Percentiles rank a stretch among this genome's conserved stretches.
Conservation (phyloP, 2,113 vertebrate species). For the Calypte anna region DNA sequence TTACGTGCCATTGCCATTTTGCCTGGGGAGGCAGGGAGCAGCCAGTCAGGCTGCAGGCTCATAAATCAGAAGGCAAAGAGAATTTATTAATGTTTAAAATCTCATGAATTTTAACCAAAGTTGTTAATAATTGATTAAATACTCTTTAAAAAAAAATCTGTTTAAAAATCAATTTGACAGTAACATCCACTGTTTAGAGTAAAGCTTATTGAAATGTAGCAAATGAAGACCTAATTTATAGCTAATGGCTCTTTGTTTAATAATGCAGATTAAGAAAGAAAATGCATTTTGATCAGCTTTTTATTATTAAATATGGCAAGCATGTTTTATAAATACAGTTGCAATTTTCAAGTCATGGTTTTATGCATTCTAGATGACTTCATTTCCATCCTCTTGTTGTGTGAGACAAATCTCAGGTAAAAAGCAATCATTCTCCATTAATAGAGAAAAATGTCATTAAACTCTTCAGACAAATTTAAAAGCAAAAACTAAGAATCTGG, state of each 20-base stretch:
- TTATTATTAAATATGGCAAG: neutral
- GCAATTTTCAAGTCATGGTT: neutral
- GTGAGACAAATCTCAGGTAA: neutral
- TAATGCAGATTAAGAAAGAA: neutral
- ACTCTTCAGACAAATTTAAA: neutral
- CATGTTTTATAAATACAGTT: neutral
- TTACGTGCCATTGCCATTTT: neutral
- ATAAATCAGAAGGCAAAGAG: neutral
- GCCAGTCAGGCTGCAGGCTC: neutral
- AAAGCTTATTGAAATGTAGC: neutral
- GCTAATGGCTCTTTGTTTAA: neutral
- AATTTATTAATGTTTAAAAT: conserved; percentile 46
- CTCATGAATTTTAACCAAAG: conserved; percentile 41
- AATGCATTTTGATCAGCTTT: neutral
- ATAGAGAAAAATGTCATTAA: neutral
- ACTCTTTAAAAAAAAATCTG: neutral
- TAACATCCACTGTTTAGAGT: neutral
- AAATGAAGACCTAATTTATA: neutral
- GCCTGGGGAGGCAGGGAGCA: neutral
- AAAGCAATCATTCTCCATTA: neutral
- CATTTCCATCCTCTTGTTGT: neutral
- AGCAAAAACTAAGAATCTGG: neutral
- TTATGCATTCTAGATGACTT: neutral
- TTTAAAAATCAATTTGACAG: conserved; percentile 47
- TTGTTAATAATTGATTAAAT: conserved; percentile 54